Base-by-base conservation (phyloP, 2,888 invertebrate species). In the Aspidiotus destructor region DNA sequence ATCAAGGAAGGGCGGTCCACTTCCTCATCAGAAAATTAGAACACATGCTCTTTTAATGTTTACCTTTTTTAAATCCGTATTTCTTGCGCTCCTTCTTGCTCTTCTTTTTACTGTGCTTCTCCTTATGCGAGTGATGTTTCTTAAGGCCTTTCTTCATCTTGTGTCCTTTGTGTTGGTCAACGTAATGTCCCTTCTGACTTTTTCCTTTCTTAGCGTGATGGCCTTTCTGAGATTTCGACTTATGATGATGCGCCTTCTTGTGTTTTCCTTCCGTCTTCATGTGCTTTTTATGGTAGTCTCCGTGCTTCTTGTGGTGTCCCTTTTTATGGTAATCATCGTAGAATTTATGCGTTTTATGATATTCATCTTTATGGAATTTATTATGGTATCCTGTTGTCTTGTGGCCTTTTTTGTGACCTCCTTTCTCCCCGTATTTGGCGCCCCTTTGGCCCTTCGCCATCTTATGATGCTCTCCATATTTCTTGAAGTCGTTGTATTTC, bases 291-390 rank as follows among this genome's bases (percentile, higher is more conserved):
- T 89, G 82, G 77, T 86, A 86, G 76, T 87, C 85, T 11, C 89
- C 90, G 74, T 87, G 86, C 75, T 90, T 91, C 73, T 82, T 83
- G 75, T 86, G 86, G 72, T 85, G 83, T 0, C 87, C 87, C 7
- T 87, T 88, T 76, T 90, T 89, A 77, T 91, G 88, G 77, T 86
- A 86, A 76, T 91, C 89, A 75, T 91, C 90, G 78, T 91, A 91
- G 81, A 91, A 91, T 75, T 86, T 87, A 77, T 88, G 88, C 74
- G 87, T 87, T 74, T 85, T 87, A 76, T 86, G 85, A 77, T 84
- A 87, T 76, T 88, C 88, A 74, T 88, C 91, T 76, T 92, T 92
- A 78, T 86, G 86, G 77, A 86, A 86, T 73, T 86, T 86, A 78
- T 88, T 86, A 79, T 88, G 87, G 77, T 86, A 87, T 0, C 88